phyloP scores from a whole-genome alignment of 2,797 vertebrate species.

The Ataeniobius toweri region DNA sequence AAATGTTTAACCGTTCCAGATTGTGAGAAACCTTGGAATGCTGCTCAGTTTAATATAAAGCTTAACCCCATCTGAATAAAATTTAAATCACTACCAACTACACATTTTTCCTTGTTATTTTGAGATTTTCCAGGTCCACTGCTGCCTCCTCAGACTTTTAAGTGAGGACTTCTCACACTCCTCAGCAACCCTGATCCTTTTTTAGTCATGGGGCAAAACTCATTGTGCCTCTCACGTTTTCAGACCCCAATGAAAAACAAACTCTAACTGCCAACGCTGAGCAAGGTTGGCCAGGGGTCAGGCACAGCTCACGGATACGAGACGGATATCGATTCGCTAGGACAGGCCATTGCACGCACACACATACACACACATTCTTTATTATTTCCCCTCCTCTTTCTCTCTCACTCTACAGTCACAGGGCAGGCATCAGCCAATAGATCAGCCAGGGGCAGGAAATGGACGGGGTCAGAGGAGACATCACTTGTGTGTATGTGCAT shows the following conservation, averaged over 20 bases:
- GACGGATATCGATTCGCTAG: constrained; percentile 80
- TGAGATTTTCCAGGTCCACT: constrained; percentile 6
- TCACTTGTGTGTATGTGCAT: constrained; percentile 28
- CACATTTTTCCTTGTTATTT: constrained; percentile 41
- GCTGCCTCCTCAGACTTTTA: constrained; percentile 40
- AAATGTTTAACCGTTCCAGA: background rate
- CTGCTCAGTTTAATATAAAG: background rate
- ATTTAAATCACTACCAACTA: constrained; percentile 14
- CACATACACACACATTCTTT: constrained; percentile 24
- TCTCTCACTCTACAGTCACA: constrained; percentile 64
- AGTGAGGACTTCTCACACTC: constrained; percentile 51
- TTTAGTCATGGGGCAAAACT: constrained; percentile 65
- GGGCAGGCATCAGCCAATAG: constrained; percentile 76
- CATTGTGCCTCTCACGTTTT: constrained; percentile 66
- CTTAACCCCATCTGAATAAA: background rate
- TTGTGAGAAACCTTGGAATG: background rate
- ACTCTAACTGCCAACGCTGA: constrained; percentile 61
- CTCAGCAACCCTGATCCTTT: constrained; percentile 47
- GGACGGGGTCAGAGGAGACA: constrained; percentile 73
- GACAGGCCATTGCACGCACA: constrained; percentile 62
- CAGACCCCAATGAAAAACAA: constrained; percentile 51
- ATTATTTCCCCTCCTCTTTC: constrained; percentile 55
- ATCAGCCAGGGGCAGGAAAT: constrained; percentile 80
- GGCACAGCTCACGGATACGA: constrained; percentile 77
- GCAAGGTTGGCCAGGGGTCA: constrained; percentile 78